Evolutionary conservation across 2,113 vertebrate genomes (phyloP).

Genomic region (Calypte anna): DNA sequence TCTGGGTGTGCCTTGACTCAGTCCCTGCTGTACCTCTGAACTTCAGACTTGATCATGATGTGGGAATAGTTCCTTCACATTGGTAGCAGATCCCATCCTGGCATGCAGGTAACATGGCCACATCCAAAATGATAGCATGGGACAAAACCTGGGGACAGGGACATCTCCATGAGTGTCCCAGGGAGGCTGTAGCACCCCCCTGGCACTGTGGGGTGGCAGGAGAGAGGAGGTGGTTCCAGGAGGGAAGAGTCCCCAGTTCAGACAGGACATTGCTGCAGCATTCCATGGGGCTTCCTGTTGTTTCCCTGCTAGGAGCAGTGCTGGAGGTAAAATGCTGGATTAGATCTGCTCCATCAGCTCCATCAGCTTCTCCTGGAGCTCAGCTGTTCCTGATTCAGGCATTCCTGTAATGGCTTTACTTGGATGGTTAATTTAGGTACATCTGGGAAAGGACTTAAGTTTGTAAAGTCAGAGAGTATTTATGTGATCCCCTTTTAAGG

Average conservation of each 20-base stretch:
- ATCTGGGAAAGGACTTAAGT: not conserved
- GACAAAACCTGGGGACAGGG: not conserved
- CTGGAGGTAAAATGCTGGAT: not conserved
- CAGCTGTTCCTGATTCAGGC: not conserved
- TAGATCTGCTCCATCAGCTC: fast-evolving
- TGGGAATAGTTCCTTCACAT: not conserved
- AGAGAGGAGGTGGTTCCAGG: not conserved
- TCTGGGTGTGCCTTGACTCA: too few relatives aligned
- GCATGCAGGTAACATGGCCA: fast-evolving
- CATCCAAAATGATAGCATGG: not conserved
- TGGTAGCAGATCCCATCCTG: not conserved
- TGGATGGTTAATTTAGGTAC: not conserved
- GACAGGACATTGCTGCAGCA: fast-evolving
- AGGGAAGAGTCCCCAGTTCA: fast-evolving
- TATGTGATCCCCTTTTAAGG: not conserved
- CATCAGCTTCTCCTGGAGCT: not conserved
- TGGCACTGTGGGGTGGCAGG: fast-evolving
- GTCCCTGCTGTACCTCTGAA: not conserved
- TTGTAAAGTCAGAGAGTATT: not conserved
- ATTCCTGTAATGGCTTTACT: not conserved
- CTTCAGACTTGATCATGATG: not conserved
- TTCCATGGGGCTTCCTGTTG: fast-evolving
- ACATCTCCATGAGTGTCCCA: too few relatives aligned
- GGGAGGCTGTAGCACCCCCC: fast-evolving
- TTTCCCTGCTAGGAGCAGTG: fast-evolving